These are phyloP conservation scores for Philotrypesis tridentata DNA, from an alignment of 1,140 invertebrate species.

Conservation along the genomic window DNA sequence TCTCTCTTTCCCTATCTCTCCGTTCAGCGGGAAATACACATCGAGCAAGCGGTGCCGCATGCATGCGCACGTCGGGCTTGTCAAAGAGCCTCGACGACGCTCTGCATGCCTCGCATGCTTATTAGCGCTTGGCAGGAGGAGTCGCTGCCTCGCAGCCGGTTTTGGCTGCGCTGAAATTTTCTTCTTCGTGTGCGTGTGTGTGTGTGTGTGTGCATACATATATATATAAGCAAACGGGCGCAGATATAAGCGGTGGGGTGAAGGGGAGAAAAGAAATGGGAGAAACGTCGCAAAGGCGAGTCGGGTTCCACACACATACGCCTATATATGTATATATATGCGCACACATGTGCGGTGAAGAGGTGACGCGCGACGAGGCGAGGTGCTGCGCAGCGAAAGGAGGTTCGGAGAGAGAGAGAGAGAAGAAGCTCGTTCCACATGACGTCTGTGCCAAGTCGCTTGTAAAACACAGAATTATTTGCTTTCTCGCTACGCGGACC, in stretches of 20 bases:
- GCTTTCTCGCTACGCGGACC: background rate
- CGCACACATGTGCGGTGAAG: no score
- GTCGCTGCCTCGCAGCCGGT: no score
- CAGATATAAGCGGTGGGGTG: no score
- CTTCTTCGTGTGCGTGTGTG: background rate
- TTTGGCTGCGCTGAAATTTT: background rate
- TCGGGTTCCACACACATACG: no score
- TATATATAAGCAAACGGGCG: background rate
- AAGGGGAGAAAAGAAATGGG: background rate
- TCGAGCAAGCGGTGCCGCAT: background rate
- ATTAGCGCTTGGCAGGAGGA: background rate
- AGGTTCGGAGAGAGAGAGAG: background rate
- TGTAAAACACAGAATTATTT: slow-evolving; percentile 13
- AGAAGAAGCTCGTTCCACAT: slow-evolving; percentile 20
- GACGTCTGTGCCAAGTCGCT: slow-evolving; percentile 31
- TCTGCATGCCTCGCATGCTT: background rate
- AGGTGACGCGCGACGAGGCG: background rate
- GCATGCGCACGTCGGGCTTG: background rate
- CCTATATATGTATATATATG: no score
- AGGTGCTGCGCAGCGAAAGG: background rate
- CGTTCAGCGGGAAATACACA: background rate
- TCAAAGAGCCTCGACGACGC: background rate
- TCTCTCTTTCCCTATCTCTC: background rate
- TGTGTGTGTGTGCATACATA: background rate
- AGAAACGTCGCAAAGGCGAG: background rate